Base-by-base conservation (phyloP, 1,140 invertebrate genomes). In the Eciton burchellii region DNA sequence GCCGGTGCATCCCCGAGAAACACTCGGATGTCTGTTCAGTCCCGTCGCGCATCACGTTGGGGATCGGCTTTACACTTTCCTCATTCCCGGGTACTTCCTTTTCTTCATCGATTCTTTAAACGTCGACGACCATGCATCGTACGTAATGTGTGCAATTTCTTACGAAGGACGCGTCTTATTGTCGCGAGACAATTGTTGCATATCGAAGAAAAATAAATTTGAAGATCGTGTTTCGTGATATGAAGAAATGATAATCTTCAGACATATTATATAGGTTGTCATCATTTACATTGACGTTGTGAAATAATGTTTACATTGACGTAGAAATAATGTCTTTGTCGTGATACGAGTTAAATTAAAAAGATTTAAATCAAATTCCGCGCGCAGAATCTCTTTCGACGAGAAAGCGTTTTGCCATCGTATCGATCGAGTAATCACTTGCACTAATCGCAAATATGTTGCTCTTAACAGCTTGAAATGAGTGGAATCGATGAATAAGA, bases 21-120 rank as follows among this genome's bases (percentile, higher is more conserved):
- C 62, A 35, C 70, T 43, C 24, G 47, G 43, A 70, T 59, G 49
- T 70, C 49, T 47, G 49, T 47, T 88, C 86, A 88, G 86, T 88
- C 56, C 74, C 54, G 66, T 73, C 71, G 82, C 56, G 86, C 82
- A 60, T 72, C 76, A 87, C 76, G 82, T 83, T 87, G 52, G 45
- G 76, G 82, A 59, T 79, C 45, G 65, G 83, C 66, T 83, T 88
- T 76, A 54, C 52, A 35, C 77, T 76, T 71, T 76, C 66, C 16
- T 21, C 43, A 52, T 24, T 62, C 41, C 12, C 24, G 26, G 63
- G 8, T 68, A 26, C 4, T 43, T 35, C n/a, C n/a, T n/a, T 52
- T n/a, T 43, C 35, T 12, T 26, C 4, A 68, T 77, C 49, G 43
- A 77, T 56, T 56, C 43, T 14, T 6, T 29, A 21, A 11, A n/a